Evolutionary conservation across 1,140 invertebrate species (phyloP), one percentile per base, ranked within the genome.

Genomic region (Nilaparvata lugens): DNA sequence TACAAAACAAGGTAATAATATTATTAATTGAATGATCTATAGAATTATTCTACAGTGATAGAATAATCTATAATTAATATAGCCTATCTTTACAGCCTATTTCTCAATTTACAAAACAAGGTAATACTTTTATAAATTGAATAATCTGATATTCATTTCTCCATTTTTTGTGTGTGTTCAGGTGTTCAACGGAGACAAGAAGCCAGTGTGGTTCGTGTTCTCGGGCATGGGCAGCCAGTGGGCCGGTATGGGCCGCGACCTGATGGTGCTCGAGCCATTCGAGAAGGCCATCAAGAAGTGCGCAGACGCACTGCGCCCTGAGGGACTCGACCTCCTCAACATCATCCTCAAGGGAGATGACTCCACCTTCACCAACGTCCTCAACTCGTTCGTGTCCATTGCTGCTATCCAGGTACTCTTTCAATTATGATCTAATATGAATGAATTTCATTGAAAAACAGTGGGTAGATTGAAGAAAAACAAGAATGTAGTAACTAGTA

Each of bases 201-300:
- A 89, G 24, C 93, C 93, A 1, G 74, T 98, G 23, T 98, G 93
- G 90, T 97, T 84, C 73, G 79, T 98, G 38, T 98, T 95, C 75
- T 89, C 93, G 52, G 96, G 95, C 35, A 97, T 98, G 94, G 96
- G 95, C 11, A 86, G 87, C 38, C 95, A 99, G 76, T 98, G 95
- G 95, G 78, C 85, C 48, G 92, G 91, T 62, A 98, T 98, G 95
- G 94, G 83, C 4, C 84, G 84, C 69, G 80, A 87, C 19, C 76
- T 98, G 38, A 85, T 97, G 79, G 69, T 78, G 40, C 77, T 98
- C 38, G 85, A 92, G 51, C 72, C 78, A 0, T 98, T 98, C 74
- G 81, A 83, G 42, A 76, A 83, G 25, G 87, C 88, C 31, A 85
- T 99, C 56, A 75, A 82, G 63, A 83, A 82, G 55, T 88, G 86